These are phyloP conservation scores for Neosilurus hyrtlii DNA, from an alignment of 2,797 vertebrate genomes.

Conservation along the genomic window DNA sequence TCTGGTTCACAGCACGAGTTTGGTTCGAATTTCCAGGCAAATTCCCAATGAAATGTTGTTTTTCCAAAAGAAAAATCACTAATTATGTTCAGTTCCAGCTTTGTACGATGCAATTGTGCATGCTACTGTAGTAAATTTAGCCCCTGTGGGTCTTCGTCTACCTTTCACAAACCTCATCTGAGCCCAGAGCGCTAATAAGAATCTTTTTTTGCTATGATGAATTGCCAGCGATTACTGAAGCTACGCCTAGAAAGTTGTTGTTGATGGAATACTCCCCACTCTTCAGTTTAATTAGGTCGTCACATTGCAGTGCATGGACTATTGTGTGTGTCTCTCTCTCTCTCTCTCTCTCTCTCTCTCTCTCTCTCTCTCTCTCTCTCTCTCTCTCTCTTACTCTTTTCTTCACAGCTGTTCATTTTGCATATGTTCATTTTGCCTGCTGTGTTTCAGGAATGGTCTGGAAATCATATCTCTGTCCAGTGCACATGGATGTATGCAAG, in stretches of 20 bases:
- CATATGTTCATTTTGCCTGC: conserved; percentile 39
- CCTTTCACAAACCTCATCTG: neutral
- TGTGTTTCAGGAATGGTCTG: conserved; percentile 37
- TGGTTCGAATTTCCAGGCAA: neutral
- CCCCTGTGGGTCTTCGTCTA: neutral
- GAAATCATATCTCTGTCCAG: conserved; percentile 14
- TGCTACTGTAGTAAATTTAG: neutral
- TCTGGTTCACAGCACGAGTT: neutral
- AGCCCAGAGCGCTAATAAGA: neutral
- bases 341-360: conserved; percentile 34
- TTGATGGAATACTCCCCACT: conserved; percentile 26
- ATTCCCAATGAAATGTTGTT: neutral
- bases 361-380: conserved; percentile 17
- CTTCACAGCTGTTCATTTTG: conserved; percentile 42
- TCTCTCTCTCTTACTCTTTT: conserved; percentile 23
- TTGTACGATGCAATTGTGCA: neutral
- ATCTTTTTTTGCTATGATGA: conserved; percentile 9
- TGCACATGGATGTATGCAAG: conserved; percentile 5
- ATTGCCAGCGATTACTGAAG: conserved; percentile 30
- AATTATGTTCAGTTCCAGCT: neutral
- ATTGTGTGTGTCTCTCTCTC: conserved; percentile 19
- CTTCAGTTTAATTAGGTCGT: conserved; percentile 43
- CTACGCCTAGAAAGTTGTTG: conserved; percentile 21
- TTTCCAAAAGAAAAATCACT: neutral
- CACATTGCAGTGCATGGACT: conserved; percentile 38